Percentiles rank a stretch among this genome's conserved stretches.
Evolutionary conservation across 2,797 vertebrate genomes (phyloP).

Genomic region (Danio tinwini): DNA sequence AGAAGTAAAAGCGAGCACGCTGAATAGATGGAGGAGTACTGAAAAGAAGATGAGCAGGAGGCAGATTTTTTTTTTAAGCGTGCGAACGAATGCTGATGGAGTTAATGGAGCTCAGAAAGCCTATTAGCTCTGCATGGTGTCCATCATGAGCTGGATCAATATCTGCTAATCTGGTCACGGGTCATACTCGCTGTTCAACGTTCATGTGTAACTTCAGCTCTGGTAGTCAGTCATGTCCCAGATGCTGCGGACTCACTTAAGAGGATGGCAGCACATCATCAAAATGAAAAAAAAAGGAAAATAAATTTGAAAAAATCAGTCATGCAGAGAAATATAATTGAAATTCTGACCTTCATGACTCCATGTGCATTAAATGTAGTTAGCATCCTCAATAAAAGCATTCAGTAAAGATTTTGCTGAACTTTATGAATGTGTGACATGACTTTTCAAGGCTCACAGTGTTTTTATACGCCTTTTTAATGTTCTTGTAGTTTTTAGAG

Average conservation of each 20-base stretch:
- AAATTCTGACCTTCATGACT: slow-evolving; percentile 2
- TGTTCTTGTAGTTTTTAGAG: not conserved
- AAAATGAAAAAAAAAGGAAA: not conserved
- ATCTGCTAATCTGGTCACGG: slow-evolving; percentile 60
- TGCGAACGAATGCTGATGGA: slow-evolving; percentile 54
- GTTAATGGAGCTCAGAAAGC: slow-evolving; percentile 65
- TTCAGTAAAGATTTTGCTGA: slow-evolving; percentile 5
- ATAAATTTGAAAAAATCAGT: not conserved
- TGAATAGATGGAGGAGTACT: slow-evolving; percentile 1
- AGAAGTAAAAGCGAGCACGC: slow-evolving; percentile 20
- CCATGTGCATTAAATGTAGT: slow-evolving; percentile 2
- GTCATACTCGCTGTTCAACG: slow-evolving; percentile 18
- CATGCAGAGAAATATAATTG: not conserved
- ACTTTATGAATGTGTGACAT: slow-evolving; percentile 10
- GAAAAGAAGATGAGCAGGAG: slow-evolving; percentile 6
- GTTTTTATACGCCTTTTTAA: not conserved
- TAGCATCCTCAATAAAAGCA: not conserved
- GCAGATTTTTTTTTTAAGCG: slow-evolving; percentile 23
- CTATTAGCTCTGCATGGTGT: slow-evolving; percentile 70
- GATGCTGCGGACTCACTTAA: slow-evolving; percentile 23
- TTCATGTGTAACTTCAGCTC: not conserved
- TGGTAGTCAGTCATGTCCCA: slow-evolving; percentile 11
- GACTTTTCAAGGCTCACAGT: not conserved
- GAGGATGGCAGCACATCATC: slow-evolving; percentile 2
- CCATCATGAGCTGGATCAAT: slow-evolving; percentile 66